Base-by-base conservation (phyloP, 2,888 invertebrate genomes). In the Clanis bilineata region DNA sequence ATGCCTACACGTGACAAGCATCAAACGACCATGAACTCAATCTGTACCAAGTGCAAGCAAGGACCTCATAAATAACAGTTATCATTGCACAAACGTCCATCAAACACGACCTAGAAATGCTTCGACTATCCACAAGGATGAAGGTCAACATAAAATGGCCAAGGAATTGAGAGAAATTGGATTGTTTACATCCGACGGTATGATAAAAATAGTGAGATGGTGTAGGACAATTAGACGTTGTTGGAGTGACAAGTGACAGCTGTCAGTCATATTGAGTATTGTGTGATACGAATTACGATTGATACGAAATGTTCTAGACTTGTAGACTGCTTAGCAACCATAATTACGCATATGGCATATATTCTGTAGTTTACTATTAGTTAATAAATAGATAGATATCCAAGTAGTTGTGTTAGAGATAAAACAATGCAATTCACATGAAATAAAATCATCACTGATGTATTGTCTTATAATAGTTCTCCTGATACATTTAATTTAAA, bases 1-100 rank as follows among this genome's bases (percentile, higher is more conserved):
- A 73, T 65, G 67, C 64, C 68, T 56, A 69, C 63, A 69, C 64
- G 67, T 67, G 67, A 61, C 58, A 51, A 63, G 72, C 76, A 79
- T 79, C 76, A 45, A 59, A 62, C 77, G 90, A 79, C 90, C 90
- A 68, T 91, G 90, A 91, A 90, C 90, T 72, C 86, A 86, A 86
- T 89, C 78, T 80, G 76, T 77, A 74, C 83, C 90, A 90, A 88
- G 88, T 90, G 90, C 86, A 83, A 86, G 82, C 85, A 86, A 76
- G 71, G 79, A 76, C 70, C 75, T 81, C 80, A 88, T 90, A 88
- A 90, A 89, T 88, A 80, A 85, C 83, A 90, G 82, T 89, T 88
- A 88, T 86, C 86, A 82, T 77, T 73, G 66, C 73, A 78, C 70
- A 72, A 78, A 74, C 76, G 80, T 83, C 72, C 76, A 66, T 36